Conservation (phyloP, 2,113 vertebrate genomes). For the Pygathrix nemaeus region DNA sequence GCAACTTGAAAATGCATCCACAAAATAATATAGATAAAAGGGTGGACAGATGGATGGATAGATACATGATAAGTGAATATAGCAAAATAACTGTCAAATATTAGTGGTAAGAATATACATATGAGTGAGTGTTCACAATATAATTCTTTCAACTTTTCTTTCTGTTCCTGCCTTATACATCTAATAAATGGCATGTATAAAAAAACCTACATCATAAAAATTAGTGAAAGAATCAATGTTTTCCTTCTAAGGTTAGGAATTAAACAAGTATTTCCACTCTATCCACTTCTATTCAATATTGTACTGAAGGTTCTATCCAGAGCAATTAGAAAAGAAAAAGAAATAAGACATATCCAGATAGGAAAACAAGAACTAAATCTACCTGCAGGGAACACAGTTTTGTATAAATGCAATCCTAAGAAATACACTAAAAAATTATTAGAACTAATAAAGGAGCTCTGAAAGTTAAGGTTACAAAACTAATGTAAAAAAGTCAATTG, state of each 20-base stretch:
- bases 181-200: background rate
- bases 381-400: background rate
- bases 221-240: background rate
- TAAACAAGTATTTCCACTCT: background rate
- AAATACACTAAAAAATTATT: background rate
- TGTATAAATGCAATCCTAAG: background rate
- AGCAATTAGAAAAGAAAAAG: background rate
- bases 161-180: background rate
- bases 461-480: background rate
- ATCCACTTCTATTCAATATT: background rate
- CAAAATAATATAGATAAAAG: background rate
- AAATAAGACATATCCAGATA: background rate
- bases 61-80: background rate
- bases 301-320: background rate
- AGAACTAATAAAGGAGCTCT: background rate
- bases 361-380: background rate
- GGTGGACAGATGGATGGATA: background rate
- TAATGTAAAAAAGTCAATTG: background rate
- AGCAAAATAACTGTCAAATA: constrained; percentile 3
- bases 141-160: background rate
- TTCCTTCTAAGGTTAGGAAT: background rate
- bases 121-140: background rate
- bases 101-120: background rate
- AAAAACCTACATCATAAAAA: background rate
- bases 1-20: constrained; percentile 13